Percentiles rank a stretch among this genome's conserved stretches.
phyloP scores from a whole-genome alignment of 1,140 invertebrate species.

The Ephestia elutella region DNA sequence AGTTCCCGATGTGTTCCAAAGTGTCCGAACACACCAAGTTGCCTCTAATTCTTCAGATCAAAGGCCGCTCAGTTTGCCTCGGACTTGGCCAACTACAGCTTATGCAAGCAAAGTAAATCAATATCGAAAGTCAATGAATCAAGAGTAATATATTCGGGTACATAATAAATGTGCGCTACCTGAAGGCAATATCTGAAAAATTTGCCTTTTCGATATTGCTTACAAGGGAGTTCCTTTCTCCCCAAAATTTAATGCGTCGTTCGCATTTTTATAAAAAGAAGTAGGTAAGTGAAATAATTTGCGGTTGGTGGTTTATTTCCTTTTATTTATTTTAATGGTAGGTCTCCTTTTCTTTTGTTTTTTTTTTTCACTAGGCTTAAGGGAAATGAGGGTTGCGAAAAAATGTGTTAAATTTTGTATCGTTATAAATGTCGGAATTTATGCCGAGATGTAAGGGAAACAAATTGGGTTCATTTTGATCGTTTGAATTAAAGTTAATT shows the following conservation, averaged over 20 bases:
- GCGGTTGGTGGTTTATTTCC: constrained; percentile 69
- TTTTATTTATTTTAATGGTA: constrained; percentile 73
- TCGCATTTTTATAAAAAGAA: constrained; percentile 74
- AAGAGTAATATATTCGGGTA: constrained; percentile 75
- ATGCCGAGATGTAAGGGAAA: constrained; percentile 35
- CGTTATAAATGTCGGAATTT: constrained; percentile 52
- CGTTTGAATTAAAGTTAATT: constrained; percentile 45
- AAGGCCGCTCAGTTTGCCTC: constrained; percentile 48
- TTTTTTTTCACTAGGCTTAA: constrained; percentile 47
- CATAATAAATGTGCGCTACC: constrained; percentile 75
- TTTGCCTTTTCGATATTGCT: constrained; percentile 74
- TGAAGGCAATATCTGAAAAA: constrained; percentile 75
- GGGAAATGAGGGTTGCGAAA: constrained; percentile 42
- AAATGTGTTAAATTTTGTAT: constrained; percentile 56
- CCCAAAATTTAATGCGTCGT: constrained; percentile 72
- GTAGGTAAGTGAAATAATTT: constrained; percentile 73
- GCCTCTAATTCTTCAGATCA: constrained; percentile 56
- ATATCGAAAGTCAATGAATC: constrained; percentile 74
- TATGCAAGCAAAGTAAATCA: constrained; percentile 73
- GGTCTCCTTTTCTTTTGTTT: constrained; percentile 59
- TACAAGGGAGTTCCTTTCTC: constrained; percentile 73
- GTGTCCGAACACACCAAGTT: constrained; percentile 42
- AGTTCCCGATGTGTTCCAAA: constrained; percentile 20
- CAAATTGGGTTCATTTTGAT: constrained; percentile 50
- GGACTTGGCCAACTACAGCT: constrained; percentile 63